A percentile compares a stretch with the other conserved stretches of the same genome.
These are phyloP conservation scores for Salticus scenicus DNA, from an alignment of 2,888 invertebrate species.

Conservation along the genomic window DNA sequence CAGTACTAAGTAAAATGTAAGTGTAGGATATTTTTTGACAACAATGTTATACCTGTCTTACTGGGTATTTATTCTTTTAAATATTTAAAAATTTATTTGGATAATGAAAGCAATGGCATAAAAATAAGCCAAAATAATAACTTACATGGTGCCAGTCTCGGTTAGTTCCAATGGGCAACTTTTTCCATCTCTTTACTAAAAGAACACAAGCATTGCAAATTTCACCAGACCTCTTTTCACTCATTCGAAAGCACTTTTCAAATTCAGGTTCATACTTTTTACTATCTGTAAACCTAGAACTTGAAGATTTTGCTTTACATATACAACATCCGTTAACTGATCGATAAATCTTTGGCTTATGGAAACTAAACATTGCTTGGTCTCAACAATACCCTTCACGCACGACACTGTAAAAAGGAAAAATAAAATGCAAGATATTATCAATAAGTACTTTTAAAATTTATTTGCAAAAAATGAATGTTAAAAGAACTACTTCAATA, in stretches of 20 bases:
- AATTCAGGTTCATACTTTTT: constrained; percentile 89
- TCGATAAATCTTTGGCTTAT: constrained; percentile 89
- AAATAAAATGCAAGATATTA: background rate
- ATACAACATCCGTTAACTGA: constrained; percentile 89
- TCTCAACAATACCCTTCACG: constrained; percentile 29
- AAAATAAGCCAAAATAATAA: too few relatives aligned
- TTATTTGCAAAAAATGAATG: too few relatives aligned
- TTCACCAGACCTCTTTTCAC: constrained; percentile 85
- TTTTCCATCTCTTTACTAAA: constrained; percentile 87
- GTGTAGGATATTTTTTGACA: too few relatives aligned
- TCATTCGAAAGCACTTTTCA: constrained; percentile 85
- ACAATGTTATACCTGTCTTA: too few relatives aligned
- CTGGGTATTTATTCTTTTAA: too few relatives aligned
- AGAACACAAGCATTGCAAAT: constrained; percentile 91
- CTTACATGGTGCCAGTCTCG: constrained; percentile 87
- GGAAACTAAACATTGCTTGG: constrained; percentile 85
- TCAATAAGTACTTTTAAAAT: too few relatives aligned
- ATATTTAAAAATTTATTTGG: too few relatives aligned
- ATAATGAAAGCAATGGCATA: too few relatives aligned
- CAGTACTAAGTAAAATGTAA: too few relatives aligned
- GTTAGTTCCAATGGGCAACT: constrained; percentile 83
- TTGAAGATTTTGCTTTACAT: constrained; percentile 87
- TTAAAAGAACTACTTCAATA: background rate
- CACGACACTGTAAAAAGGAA: constrained; percentile 27
- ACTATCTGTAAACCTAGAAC: constrained; percentile 89